Evolutionary conservation across 2,797 vertebrate genomes (phyloP).

Genomic region (Simalia tracyae): DNA sequence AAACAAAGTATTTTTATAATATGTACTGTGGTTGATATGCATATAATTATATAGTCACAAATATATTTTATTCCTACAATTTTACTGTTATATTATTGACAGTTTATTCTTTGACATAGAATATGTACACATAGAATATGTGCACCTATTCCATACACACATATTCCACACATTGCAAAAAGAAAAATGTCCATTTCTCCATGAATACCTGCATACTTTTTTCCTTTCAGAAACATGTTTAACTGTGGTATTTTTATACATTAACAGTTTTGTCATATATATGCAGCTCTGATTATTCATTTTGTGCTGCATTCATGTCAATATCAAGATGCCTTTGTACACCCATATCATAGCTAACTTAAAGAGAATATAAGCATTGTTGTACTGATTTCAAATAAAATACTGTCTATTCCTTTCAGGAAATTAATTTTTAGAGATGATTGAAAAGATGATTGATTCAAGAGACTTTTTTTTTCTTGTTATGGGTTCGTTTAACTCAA

Average conservation of each 20-base stretch:
- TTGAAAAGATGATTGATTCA: constrained; percentile 37
- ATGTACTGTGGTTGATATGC: neutral
- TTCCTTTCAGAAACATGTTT: neutral
- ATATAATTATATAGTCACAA: neutral
- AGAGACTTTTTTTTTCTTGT: constrained; percentile 50
- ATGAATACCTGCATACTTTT: neutral
- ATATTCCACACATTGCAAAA: neutral
- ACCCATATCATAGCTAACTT: constrained; percentile 59
- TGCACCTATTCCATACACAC: neutral
- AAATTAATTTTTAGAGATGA: constrained; percentile 55
- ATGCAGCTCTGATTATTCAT: constrained; percentile 59
- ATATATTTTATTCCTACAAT: neutral
- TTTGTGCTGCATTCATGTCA: constrained; percentile 56
- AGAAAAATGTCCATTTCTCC: neutral
- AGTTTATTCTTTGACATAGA: neutral
- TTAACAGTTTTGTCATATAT: constrained; percentile 2
- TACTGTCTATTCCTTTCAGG: constrained; percentile 58
- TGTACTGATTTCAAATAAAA: constrained; percentile 56
- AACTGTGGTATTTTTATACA: neutral
- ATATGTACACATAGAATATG: neutral
- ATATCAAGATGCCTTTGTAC: constrained; percentile 64
- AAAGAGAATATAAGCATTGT: constrained; percentile 45
- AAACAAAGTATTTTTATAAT: neutral
- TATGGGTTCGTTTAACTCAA: constrained; percentile 35
- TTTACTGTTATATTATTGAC: neutral